Evolutionary conservation across 2,113 vertebrate genomes (phyloP).

Genomic region (Gobius niger): DNA sequence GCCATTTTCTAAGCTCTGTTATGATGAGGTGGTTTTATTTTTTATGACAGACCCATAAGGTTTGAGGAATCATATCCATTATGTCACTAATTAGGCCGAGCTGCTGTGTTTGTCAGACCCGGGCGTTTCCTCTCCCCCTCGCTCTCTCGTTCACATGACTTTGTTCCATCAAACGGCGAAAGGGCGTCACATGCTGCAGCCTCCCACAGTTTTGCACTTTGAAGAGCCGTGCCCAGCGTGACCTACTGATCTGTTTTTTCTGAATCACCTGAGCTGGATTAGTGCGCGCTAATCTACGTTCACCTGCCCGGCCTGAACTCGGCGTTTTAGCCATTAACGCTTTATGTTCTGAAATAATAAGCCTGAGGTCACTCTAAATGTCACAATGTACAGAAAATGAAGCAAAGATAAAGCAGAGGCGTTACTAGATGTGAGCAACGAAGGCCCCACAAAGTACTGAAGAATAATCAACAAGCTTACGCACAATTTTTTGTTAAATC

Average conservation of each 20-base stretch:
- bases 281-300: slow-evolving; percentile 6
- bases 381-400: not conserved
- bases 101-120: not conserved
- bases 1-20: no score
- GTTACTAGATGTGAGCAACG: not conserved
- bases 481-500: no score
- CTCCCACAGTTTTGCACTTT: slow-evolving; percentile 11
- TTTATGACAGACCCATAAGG: not conserved
- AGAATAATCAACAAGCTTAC: no score
- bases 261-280: slow-evolving; percentile 53
- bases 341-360: not conserved
- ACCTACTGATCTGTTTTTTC: slow-evolving; percentile 60
- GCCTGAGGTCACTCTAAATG: not conserved
- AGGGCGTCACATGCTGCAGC: slow-evolving; percentile 6
- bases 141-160: not conserved
- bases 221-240: slow-evolving; percentile 8
- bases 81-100: not conserved
- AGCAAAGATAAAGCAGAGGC: not conserved
- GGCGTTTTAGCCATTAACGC: not conserved
- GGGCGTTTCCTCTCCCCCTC: not conserved
- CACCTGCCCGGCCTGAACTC: not conserved
- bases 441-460: no score
- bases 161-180: not conserved
- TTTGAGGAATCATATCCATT: not conserved
- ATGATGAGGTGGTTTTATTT: no score